These are phyloP conservation scores for Ceyx margarethae DNA, from an alignment of 2,113 vertebrate species.

Conservation along the genomic window DNA sequence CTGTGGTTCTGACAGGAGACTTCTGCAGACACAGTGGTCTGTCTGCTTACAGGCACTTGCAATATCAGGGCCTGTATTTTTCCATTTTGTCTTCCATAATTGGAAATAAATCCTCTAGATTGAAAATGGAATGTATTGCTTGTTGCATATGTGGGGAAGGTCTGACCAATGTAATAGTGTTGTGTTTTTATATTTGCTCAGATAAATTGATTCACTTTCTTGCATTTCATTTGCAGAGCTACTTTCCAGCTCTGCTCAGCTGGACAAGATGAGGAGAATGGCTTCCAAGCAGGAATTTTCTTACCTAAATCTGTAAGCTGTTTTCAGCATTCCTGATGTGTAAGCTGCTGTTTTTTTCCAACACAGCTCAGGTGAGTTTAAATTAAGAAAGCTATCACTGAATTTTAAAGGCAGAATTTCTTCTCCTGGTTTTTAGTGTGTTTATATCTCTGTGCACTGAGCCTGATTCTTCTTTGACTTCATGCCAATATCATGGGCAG, in stretches of 20 bases:
- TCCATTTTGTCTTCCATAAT: slow-evolving; percentile 44
- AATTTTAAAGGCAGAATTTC: neutral
- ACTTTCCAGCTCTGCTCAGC: slow-evolving; percentile 20
- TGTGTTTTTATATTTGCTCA: slow-evolving; percentile 43
- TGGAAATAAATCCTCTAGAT: slow-evolving; percentile 37
- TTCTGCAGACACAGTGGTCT: neutral
- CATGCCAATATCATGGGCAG: neutral
- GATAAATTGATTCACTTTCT: slow-evolving; percentile 21
- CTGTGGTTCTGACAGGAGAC: neutral
- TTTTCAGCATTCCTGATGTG: neutral
- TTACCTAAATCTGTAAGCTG: neutral
- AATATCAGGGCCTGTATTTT: neutral
- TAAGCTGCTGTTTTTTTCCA: neutral
- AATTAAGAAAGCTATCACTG: neutral
- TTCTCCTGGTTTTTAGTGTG: neutral
- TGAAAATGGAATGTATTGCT: slow-evolving; percentile 11
- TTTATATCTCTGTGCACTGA: neutral
- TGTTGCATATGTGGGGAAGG: neutral
- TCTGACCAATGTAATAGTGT: neutral
- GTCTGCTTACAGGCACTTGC: neutral
- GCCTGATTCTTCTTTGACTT: neutral
- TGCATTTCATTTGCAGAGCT: slow-evolving; percentile 18
- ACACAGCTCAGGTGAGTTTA: neutral
- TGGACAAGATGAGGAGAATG: slow-evolving; percentile 5
- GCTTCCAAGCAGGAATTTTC: neutral